phyloP scores from a whole-genome alignment of 2,797 vertebrate species.

The Apodemus agrarius region DNA sequence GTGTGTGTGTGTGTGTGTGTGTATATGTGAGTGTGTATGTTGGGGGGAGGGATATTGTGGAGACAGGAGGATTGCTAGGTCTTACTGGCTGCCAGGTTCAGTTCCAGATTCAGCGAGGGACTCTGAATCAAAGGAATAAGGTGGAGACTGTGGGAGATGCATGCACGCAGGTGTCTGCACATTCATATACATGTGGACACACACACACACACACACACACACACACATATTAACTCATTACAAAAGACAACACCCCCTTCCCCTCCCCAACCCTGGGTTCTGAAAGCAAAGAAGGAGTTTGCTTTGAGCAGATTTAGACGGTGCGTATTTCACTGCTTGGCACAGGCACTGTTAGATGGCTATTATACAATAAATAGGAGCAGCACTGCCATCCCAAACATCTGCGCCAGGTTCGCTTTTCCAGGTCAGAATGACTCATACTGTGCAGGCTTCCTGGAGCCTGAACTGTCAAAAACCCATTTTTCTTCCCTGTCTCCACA shows the following conservation, averaged over 20 bases:
- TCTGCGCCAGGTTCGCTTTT: background rate
- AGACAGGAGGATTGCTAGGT: background rate
- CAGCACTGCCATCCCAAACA: background rate
- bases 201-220: background rate
- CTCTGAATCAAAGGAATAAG: background rate
- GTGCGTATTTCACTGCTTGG: background rate
- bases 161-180: too few species aligned
- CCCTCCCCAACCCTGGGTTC: background rate
- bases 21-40: too few species aligned
- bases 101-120: background rate
- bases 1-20: too few species aligned
- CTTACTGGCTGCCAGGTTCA: background rate
- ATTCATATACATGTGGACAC: too few species aligned
- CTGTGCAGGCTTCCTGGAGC: background rate
- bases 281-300: background rate
- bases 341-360: background rate
- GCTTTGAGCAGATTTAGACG: slow-evolving; percentile 12
- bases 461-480: background rate
- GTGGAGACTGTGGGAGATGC: background rate
- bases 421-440: slow-evolving; percentile 57
- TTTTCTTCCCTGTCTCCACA: background rate
- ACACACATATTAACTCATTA: background rate
- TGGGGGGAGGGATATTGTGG: background rate
- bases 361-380: slow-evolving; percentile 30
- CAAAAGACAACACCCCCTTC: background rate